Evolutionary conservation across 1,140 invertebrate species (phyloP).

Genomic region (Oreohelix idahoensis): DNA sequence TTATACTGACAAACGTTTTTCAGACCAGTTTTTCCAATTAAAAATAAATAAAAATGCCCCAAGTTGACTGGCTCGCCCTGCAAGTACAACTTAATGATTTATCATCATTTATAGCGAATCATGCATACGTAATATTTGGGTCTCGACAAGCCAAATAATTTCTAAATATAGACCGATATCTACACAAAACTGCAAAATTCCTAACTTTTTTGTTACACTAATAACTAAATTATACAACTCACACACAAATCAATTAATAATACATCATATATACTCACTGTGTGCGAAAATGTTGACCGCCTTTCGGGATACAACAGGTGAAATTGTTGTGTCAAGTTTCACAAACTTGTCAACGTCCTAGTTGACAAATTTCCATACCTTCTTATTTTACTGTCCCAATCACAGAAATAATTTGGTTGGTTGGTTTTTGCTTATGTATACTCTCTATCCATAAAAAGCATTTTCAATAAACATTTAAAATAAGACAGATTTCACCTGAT

Average conservation of each 20-base stretch:
- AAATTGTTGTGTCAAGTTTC: slow-evolving; percentile 14
- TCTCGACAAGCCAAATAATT: background rate
- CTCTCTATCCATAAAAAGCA: slow-evolving; percentile 13
- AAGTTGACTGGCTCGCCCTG: too few species aligned
- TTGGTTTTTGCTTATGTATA: background rate
- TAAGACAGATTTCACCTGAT: background rate
- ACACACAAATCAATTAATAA: background rate
- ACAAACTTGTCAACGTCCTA: background rate
- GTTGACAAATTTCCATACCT: slow-evolving; percentile 13
- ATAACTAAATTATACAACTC: background rate
- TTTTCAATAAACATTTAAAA: background rate
- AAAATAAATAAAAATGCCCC: too few species aligned
- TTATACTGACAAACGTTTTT: too few species aligned
- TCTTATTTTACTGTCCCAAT: slow-evolving; percentile 7
- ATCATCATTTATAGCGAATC: too few species aligned
- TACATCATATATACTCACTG: background rate
- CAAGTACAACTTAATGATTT: too few species aligned
- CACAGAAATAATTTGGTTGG: slow-evolving; percentile 17
- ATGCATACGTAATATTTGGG: too few species aligned
- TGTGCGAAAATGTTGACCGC: background rate
- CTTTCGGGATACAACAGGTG: background rate
- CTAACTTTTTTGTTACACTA: background rate
- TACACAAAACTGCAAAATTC: slow-evolving; percentile 7
- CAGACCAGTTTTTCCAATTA: too few species aligned
- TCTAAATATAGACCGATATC: background rate